These are phyloP conservation scores for Blastobasis adustella DNA, from an alignment of 2,888 invertebrate species.

Conservation along the genomic window DNA sequence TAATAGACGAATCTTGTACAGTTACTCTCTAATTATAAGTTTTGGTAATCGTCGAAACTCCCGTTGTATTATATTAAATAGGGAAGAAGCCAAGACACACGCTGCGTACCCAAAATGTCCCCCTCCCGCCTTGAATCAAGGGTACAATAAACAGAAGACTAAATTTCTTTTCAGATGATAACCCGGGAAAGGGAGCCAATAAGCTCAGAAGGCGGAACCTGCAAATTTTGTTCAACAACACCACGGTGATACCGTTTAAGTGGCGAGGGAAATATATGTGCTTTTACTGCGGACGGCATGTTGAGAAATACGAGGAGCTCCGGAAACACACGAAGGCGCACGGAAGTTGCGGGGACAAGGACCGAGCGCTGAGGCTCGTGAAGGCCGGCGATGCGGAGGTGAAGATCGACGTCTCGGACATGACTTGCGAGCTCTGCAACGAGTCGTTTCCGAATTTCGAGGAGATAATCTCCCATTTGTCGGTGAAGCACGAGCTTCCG, in stretches of 20 bases:
- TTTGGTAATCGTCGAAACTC: too few relatives aligned
- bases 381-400: constrained; percentile 45
- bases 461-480: constrained; percentile 37
- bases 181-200: constrained; percentile 34
- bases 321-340: constrained; percentile 45
- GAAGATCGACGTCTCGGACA: constrained; percentile 53
- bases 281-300: constrained; percentile 51
- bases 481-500: constrained; percentile 34
- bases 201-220: constrained; percentile 39
- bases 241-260: constrained; percentile 57
- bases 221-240: constrained; percentile 55
- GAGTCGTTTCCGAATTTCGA: constrained; percentile 25
- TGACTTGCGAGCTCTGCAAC: constrained; percentile 42
- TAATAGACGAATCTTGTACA: not conserved
- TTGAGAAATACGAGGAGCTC: constrained; percentile 28
- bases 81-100: too few relatives aligned
- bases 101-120: too few relatives aligned
- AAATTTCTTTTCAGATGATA: constrained; percentile 61
- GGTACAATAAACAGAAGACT: constrained; percentile 22
- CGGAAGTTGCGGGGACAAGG: constrained; percentile 33
- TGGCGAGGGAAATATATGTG: constrained; percentile 56
- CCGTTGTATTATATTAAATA: too few relatives aligned
- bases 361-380: constrained; percentile 40
- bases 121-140: not conserved
- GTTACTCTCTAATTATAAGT: too few relatives aligned